These are phyloP conservation scores for Acholoe squamosa DNA, from an alignment of 2,888 invertebrate genomes.

Conservation along the genomic window DNA sequence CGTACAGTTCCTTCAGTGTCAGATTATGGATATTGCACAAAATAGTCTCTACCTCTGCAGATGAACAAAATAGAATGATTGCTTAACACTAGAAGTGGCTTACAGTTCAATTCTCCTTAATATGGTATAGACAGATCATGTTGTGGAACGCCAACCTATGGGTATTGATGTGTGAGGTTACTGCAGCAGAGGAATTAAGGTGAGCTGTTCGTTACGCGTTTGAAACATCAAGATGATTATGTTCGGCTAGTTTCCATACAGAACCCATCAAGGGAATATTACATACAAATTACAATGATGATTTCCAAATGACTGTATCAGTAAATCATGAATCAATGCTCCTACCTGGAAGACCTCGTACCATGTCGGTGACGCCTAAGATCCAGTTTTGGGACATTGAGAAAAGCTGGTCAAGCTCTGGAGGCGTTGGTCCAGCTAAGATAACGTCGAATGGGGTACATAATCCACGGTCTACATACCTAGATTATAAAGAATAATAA, in stretches of 20 bases:
- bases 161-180: too few relatives aligned
- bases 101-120: too few relatives aligned
- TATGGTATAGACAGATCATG: too few relatives aligned
- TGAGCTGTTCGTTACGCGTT: too few relatives aligned
- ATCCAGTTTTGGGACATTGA: not conserved
- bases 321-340: not conserved
- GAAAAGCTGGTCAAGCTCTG: not conserved
- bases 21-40: not conserved
- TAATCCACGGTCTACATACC: not conserved
- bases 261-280: too few relatives aligned
- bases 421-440: not conserved
- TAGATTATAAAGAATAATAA: not conserved
- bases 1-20: not conserved
- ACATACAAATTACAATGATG: too few relatives aligned
- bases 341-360: conserved; percentile 16
- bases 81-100: too few relatives aligned
- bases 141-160: too few relatives aligned
- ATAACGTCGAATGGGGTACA: not conserved
- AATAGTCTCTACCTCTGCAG: not conserved
- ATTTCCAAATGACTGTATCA: not conserved
- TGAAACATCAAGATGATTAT: too few relatives aligned
- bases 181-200: too few relatives aligned
- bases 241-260: too few relatives aligned
- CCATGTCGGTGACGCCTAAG: not conserved
- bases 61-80: not conserved